Evolutionary conservation across 2,113 vertebrate genomes (phyloP).

Genomic region (Physeter macrocephalus): DNA sequence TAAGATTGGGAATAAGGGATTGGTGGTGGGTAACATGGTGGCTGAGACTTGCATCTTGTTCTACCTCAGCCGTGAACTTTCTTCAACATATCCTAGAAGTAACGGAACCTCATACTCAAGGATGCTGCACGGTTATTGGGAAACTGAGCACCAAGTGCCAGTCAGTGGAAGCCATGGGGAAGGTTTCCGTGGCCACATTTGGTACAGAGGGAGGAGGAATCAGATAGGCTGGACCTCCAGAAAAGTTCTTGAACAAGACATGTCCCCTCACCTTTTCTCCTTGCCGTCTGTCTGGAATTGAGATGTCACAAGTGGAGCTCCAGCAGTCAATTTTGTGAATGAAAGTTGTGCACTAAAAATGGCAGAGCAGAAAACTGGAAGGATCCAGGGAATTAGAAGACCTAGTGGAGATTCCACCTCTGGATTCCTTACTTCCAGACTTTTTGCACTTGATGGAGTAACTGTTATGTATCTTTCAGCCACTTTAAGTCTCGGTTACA

Average conservation of each 20-base stretch:
- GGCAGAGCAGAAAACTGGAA: not conserved
- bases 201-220: not conserved
- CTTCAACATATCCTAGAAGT: not conserved
- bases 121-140: not conserved
- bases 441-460: not conserved
- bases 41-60: not conserved
- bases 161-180: not conserved
- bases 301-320: not conserved
- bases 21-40: not conserved
- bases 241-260: not conserved
- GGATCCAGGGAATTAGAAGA: not conserved
- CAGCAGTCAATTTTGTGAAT: not conserved
- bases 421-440: not conserved
- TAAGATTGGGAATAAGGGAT: not conserved
- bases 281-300: not conserved
- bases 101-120: not conserved
- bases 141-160: not conserved
- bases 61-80: not conserved
- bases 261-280: not conserved
- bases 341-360: not conserved
- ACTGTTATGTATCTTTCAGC: not conserved
- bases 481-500: not conserved
- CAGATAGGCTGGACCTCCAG: not conserved
- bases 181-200: not conserved
- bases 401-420: not conserved